A percentile compares a stretch with the other conserved stretches of the same genome.
Evolutionary conservation across 2,113 vertebrate genomes (phyloP).

Genomic region (Neomonachus schauinslandi): DNA sequence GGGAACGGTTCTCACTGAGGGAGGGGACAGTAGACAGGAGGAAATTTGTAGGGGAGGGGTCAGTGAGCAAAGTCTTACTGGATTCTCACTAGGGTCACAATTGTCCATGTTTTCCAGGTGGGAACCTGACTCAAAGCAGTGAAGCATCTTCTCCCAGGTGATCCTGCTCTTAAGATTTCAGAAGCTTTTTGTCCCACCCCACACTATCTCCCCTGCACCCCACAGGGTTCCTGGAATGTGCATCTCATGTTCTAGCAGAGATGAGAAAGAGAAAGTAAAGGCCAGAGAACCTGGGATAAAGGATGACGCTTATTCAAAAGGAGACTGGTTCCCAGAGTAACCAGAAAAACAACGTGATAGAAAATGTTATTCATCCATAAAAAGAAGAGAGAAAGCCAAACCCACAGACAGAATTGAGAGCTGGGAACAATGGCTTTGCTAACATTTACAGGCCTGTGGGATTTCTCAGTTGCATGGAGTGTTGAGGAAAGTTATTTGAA

Average conservation of each 20-base stretch:
- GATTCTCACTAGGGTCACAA: not conserved
- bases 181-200: not conserved
- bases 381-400: constrained; percentile 31
- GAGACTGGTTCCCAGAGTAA: constrained; percentile 30
- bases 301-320: not conserved
- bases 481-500: constrained; percentile 55
- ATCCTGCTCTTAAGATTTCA: not conserved
- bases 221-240: not conserved
- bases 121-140: not conserved
- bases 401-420: constrained; percentile 11
- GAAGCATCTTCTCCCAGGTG: not conserved
- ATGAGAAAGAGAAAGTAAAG: not conserved
- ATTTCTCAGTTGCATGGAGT: not conserved
- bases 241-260: not conserved
- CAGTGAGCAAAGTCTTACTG: not conserved
- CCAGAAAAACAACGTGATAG: constrained; percentile 39
- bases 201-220: not conserved
- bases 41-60: not conserved
- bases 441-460: not conserved
- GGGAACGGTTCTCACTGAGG: not conserved
- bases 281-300: not conserved
- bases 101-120: not conserved
- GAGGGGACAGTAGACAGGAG: not conserved
- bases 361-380: constrained; percentile 46
- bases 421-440: constrained; percentile 19